Conservation (phyloP, 2,888 invertebrate genomes). For the Leptopterna dolabrata region DNA sequence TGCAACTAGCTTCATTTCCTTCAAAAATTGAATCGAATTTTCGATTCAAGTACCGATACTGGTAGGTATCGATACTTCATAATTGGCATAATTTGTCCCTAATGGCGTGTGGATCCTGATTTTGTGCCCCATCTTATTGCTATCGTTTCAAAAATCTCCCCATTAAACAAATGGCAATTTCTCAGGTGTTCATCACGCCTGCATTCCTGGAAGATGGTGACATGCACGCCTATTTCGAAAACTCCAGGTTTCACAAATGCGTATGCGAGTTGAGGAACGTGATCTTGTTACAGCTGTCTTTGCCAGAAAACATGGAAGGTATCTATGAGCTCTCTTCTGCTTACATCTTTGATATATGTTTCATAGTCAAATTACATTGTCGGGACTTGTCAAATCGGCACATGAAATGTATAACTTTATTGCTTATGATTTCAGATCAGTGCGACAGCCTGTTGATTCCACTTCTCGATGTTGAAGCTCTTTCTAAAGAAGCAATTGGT, state of each 20-base stretch:
- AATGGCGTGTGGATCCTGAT: too few relatives aligned
- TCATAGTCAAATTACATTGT: too few relatives aligned
- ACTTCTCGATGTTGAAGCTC: conserved; percentile 29
- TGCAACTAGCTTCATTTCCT: too few relatives aligned
- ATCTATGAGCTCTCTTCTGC: conserved; percentile 62
- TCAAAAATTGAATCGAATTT: too few relatives aligned
- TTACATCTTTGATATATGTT: too few relatives aligned
- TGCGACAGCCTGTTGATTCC: conserved; percentile 38
- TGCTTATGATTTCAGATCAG: conserved; percentile 18
- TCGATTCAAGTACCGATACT: too few relatives aligned
- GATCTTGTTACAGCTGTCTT: conserved; percentile 72
- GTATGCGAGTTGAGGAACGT: conserved; percentile 73
- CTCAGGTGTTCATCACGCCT: conserved; percentile 66
- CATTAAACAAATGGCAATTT: background rate
- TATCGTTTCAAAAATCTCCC: background rate
- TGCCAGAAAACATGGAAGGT: conserved; percentile 75
- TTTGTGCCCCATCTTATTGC: too few relatives aligned
- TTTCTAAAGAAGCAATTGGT: conserved; percentile 24
- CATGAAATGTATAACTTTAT: too few relatives aligned
- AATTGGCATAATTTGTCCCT: too few relatives aligned
- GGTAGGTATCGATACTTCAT: too few relatives aligned
- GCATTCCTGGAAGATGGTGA: conserved; percentile 68
- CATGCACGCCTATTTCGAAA: conserved; percentile 66
- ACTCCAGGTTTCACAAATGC: conserved; percentile 70
- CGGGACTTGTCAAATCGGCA: too few relatives aligned